Evolutionary conservation across 2,888 invertebrate genomes (phyloP).

Genomic region (Aporophyla nigra): DNA sequence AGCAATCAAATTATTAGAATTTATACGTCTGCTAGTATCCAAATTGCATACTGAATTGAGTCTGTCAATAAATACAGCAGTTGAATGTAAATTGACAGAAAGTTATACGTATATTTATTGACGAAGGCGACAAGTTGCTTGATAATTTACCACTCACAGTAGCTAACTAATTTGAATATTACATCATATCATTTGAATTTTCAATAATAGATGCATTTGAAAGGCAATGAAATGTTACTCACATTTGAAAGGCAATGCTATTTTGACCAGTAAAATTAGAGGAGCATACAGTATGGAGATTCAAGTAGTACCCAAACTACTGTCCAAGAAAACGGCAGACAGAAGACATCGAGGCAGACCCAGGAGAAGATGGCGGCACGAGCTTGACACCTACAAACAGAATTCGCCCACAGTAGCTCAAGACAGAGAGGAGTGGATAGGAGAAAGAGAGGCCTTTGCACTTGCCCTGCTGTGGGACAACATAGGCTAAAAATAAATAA

Average conservation of each 20-base stretch:
- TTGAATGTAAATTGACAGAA: slow-evolving; percentile 64
- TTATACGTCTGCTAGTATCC: slow-evolving; percentile 17
- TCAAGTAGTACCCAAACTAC: no score
- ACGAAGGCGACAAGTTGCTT: slow-evolving; percentile 33
- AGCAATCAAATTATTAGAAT: slow-evolving; percentile 28
- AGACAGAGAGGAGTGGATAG: no score
- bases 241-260: slow-evolving; percentile 13
- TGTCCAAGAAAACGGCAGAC: no score
- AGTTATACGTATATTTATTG: slow-evolving; percentile 55
- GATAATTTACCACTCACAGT: slow-evolving; percentile 28
- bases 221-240: slow-evolving; percentile 2
- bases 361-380: no score
- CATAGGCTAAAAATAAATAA: no score
- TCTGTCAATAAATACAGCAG: slow-evolving; percentile 60
- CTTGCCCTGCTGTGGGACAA: no score
- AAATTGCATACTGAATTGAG: slow-evolving; percentile 31
- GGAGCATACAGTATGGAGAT: no score
- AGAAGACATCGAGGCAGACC: no score
- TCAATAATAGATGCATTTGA: not conserved
- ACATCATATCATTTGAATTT: slow-evolving; percentile 34
- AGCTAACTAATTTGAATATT: slow-evolving; percentile 47
- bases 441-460: no score
- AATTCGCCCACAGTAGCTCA: no score
- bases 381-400: no score
- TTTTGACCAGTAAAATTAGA: slow-evolving; percentile 1